phyloP scores from a whole-genome alignment of 2,888 invertebrate species.

The Pandemis cinnamomeana region DNA sequence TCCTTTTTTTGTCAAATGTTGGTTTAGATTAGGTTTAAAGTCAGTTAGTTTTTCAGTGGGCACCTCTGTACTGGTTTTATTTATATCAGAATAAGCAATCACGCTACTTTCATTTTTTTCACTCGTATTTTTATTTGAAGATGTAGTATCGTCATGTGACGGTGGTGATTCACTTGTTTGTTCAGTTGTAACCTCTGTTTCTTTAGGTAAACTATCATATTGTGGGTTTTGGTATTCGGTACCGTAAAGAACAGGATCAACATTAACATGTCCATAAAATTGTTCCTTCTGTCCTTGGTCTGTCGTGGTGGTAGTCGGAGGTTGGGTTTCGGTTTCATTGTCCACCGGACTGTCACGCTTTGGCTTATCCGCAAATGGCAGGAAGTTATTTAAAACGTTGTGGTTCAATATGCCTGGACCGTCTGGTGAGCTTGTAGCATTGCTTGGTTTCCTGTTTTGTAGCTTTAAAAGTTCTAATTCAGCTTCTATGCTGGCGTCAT shows the following conservation, averaged over 20 bases:
- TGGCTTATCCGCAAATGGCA: constrained; percentile 72
- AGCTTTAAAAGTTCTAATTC: constrained; percentile 77
- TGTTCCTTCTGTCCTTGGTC: constrained; percentile 78
- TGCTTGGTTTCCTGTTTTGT: constrained; percentile 62
- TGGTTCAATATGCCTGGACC: constrained; percentile 60
- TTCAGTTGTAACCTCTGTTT: constrained; percentile 33
- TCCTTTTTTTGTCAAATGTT: constrained; percentile 59
- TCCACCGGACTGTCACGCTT: constrained; percentile 73
- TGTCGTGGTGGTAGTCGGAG: constrained; percentile 51
- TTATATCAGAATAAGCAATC: constrained; percentile 36
- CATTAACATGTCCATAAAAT: constrained; percentile 75
- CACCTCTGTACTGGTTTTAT: constrained; percentile 41
- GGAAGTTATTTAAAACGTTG: constrained; percentile 65
- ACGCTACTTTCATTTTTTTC: constrained; percentile 41
- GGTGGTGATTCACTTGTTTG: constrained; percentile 46
- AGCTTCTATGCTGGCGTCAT: constrained; percentile 71
- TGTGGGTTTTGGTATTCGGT: constrained; percentile 57
- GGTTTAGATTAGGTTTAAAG: constrained; percentile 46
- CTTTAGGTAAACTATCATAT: constrained; percentile 33
- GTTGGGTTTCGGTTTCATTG: constrained; percentile 60
- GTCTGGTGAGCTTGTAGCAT: constrained; percentile 55
- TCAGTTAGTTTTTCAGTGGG: constrained; percentile 42
- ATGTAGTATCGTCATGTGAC: constrained; percentile 48
- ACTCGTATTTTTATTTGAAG: constrained; percentile 43
- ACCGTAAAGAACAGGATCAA: constrained; percentile 71